A percentile compares a stretch with the other conserved stretches of the same genome.
These are phyloP conservation scores for Torymus aiolomorphi DNA, from an alignment of 2,888 invertebrate genomes.

Conservation along the genomic window DNA sequence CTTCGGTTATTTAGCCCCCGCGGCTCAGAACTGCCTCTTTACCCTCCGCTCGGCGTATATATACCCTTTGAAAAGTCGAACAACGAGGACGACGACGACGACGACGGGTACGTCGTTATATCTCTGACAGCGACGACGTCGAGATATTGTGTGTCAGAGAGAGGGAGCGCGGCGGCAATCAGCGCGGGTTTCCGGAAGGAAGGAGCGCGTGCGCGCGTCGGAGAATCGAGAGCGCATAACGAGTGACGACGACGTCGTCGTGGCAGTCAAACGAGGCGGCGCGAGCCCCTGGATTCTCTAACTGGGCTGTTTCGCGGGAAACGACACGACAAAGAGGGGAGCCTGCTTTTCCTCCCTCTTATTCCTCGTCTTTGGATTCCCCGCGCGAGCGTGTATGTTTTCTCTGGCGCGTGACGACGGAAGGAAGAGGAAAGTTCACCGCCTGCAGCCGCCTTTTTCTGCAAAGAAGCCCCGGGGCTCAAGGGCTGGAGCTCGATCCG, in stretches of 20 bases:
- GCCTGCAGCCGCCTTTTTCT: not conserved
- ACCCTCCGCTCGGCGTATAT: conserved; percentile 34
- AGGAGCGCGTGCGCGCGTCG: not conserved
- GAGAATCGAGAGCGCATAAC: too few species aligned
- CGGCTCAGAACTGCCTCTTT: not conserved
- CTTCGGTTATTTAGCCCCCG: too few species aligned
- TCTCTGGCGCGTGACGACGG: not conserved
- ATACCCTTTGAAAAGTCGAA: not conserved
- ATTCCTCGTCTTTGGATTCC: not conserved
- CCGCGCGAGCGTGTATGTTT: not conserved
- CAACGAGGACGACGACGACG: not conserved
- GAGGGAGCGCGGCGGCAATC: conserved; percentile 18
- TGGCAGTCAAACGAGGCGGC: too few species aligned
- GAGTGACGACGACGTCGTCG: too few species aligned
- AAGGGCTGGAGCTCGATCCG: too few species aligned
- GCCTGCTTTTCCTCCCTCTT: too few species aligned
- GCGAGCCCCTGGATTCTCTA: too few species aligned
- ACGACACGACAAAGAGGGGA: too few species aligned
- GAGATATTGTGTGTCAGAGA: conserved; percentile 26
- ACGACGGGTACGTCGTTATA: not conserved
- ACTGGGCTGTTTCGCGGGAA: too few species aligned
- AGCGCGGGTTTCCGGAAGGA: conserved; percentile 16
- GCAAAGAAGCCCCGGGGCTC: too few species aligned
- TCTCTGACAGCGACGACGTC: not conserved
- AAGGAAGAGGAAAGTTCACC: not conserved